Percentiles rank a stretch among this genome's conserved stretches.
Evolutionary conservation across 2,797 vertebrate genomes (phyloP).

Genomic region (Centropyge bicolor): DNA sequence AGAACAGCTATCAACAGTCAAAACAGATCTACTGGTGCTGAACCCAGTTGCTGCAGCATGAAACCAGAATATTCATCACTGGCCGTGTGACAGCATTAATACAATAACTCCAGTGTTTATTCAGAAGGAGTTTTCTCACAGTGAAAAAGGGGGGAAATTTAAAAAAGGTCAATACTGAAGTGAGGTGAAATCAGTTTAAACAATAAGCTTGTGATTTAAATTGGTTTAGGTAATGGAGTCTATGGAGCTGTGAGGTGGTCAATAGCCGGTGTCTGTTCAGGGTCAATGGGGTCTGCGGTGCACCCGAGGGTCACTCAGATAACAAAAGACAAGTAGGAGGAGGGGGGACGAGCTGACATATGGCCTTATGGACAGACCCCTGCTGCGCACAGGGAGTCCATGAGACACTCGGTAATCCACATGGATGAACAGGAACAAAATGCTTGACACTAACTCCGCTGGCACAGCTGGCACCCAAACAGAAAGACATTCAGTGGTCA

Average conservation of each 20-base stretch:
- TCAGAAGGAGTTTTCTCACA: constrained; percentile 43
- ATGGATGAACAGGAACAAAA: constrained; percentile 80
- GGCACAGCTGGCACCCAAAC: constrained; percentile 69
- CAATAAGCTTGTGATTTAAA: constrained; percentile 70
- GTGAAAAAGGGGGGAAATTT: constrained; percentile 38
- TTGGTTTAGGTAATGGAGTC: constrained; percentile 80
- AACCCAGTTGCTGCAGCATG: constrained; percentile 29
- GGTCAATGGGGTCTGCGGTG: constrained; percentile 69
- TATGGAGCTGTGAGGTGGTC: constrained; percentile 75
- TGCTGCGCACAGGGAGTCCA: constrained; percentile 64
- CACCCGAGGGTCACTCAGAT: constrained; percentile 74
- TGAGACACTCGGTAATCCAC: constrained; percentile 70
- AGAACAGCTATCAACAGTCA: constrained; percentile 40
- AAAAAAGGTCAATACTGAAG: constrained; percentile 61
- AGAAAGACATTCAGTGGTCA: constrained; percentile 21
- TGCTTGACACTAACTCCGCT: constrained; percentile 49
- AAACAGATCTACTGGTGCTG: constrained; percentile 38
- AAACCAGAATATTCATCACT: constrained; percentile 28
- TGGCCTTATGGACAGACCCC: constrained; percentile 76
- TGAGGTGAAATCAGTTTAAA: constrained; percentile 47
- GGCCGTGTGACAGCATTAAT: constrained; percentile 31
- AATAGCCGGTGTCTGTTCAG: constrained; percentile 70
- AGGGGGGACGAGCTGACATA: constrained; percentile 76
- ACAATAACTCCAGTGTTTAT: constrained; percentile 37
- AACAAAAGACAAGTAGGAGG: constrained; percentile 76